Evolutionary conservation across 2,797 vertebrate species (phyloP), one percentile per base, ranked within the genome.

Genomic region (Halcyon smyrnensis): DNA sequence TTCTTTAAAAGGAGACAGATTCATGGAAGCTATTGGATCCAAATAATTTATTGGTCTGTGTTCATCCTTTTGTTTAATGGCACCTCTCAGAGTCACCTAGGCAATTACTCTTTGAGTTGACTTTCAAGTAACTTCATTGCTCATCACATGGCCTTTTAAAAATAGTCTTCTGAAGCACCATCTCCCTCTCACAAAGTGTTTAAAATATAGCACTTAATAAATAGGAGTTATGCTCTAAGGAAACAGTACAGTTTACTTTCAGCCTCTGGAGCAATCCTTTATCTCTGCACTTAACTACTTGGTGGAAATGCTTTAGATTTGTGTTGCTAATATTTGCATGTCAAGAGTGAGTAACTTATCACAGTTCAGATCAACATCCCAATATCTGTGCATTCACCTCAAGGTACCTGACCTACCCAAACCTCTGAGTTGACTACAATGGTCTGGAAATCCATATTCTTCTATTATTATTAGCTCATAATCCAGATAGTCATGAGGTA

Each of bases 1-100:
- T 95, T 85, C 93, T 94, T 91, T 95, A 93, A 96, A 96, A 85
- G 96, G 74, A 96, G 96, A 95, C 90, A 95, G 97, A 97, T 83
- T 91, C 88, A 81, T 87, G 86, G 88, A 90, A 87, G 80, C 65
- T 92, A 71, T 95, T 96, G 91, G 89, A 95, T 91, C 88, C 94
- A 96, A 96, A 79, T 36, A 84, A 88, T 95, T 96, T 96, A 97
- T 90, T 94, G 92, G 94, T 65, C 64, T 96, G 51, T 89, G 88
- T 94, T 96, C 93, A 90, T 78, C 90, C 85, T 84, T 84, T 93
- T 95, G 88, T 95, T 94, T 94, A 95, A 97, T n/a, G 64, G 84
- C 92, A 96, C 65, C 73, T 86, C 84, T 70, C 82, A 46, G 83
- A 94, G 63, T 96, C 95, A 96, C 89, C 71, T 43, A 24, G 3